phyloP scores from a whole-genome alignment of 2,113 vertebrate species.

The Zeus faber region DNA sequence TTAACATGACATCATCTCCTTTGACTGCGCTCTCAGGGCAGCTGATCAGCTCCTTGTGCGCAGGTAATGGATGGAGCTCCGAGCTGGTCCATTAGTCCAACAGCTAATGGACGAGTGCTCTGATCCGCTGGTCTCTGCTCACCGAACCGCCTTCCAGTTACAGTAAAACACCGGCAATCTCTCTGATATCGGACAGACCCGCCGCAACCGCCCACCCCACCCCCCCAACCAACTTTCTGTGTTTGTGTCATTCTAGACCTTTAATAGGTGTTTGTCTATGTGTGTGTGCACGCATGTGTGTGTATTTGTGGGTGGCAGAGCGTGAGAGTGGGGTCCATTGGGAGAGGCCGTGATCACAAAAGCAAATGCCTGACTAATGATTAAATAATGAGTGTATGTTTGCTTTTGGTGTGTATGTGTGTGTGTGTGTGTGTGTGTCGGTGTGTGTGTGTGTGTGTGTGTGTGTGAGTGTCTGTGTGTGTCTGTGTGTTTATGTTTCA shows the following conservation, averaged over 20 bases:
- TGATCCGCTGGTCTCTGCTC: slow-evolving; percentile 49
- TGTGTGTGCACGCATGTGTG: slow-evolving; percentile 7
- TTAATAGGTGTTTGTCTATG: slow-evolving; percentile 6
- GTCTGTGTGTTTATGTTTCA: slow-evolving; percentile 19
- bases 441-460: slow-evolving; percentile 1
- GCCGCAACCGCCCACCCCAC: not conserved
- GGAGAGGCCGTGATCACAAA: slow-evolving; percentile 27
- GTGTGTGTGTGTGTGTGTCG: slow-evolving; percentile 2
- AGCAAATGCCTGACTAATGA: slow-evolving; percentile 40
- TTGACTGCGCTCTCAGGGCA: slow-evolving; percentile 34
- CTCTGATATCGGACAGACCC: no score
- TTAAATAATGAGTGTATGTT: slow-evolving; percentile 46
- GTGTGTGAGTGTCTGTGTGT: not conserved
- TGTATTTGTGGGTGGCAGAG: slow-evolving; percentile 1
- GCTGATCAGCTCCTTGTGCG: slow-evolving; percentile 55
- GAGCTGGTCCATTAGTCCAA: slow-evolving; percentile 41
- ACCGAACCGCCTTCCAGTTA: no score
- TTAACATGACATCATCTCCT: slow-evolving; percentile 25
- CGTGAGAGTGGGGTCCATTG: slow-evolving; percentile 21
- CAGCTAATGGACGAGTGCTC: slow-evolving; percentile 58
- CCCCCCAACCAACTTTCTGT: not conserved
- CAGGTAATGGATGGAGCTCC: slow-evolving; percentile 42
- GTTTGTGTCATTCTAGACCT: no score
- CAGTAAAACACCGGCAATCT: no score
- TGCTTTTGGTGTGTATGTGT: no score